A percentile compares a stretch with the other conserved stretches of the same genome.
These are phyloP conservation scores for Hyles vespertilio DNA, from an alignment of 1,140 invertebrate genomes.

Conservation along the genomic window DNA sequence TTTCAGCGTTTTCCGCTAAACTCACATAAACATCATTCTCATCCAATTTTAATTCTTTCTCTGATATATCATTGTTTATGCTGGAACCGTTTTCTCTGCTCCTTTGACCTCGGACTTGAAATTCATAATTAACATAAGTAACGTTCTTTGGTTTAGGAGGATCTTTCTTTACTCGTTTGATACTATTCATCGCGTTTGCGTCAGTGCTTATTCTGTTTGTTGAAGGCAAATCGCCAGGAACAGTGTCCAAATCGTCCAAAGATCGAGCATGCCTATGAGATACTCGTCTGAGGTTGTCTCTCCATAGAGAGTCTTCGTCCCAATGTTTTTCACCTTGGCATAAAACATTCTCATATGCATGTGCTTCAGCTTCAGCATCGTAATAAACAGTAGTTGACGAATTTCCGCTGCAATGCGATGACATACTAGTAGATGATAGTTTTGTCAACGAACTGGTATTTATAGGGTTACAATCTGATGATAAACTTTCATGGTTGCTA, in stretches of 20 bases:
- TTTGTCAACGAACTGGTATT: slow-evolving; percentile 39
- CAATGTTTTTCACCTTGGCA: slow-evolving; percentile 82
- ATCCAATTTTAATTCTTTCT: slow-evolving; percentile 49
- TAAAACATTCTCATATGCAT: slow-evolving; percentile 68
- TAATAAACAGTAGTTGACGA: slow-evolving; percentile 70
- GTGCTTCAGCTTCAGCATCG: slow-evolving; percentile 63
- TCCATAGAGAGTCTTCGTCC: slow-evolving; percentile 89
- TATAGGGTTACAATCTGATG: slow-evolving; percentile 32
- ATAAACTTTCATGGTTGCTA: slow-evolving; percentile 36
- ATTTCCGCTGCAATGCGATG: slow-evolving; percentile 65
- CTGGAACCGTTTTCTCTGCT: slow-evolving; percentile 29
- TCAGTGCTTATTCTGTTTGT: slow-evolving; percentile 42
- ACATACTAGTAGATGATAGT: slow-evolving; percentile 62
- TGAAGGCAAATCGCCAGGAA: slow-evolving; percentile 48
- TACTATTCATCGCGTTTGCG: slow-evolving; percentile 58
- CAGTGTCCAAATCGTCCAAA: slow-evolving; percentile 84
- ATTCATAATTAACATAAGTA: slow-evolving; percentile 85
- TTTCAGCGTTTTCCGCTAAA: slow-evolving; percentile 58
- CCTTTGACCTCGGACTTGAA: slow-evolving; percentile 58
- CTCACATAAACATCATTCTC: slow-evolving; percentile 79
- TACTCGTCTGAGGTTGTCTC: slow-evolving; percentile 85
- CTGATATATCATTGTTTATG: slow-evolving; percentile 27
- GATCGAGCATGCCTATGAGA: slow-evolving; percentile 88
- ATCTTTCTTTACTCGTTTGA: slow-evolving; percentile 58
- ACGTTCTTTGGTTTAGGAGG: slow-evolving; percentile 79